Percentiles rank a stretch among this genome's conserved stretches.
phyloP scores from a whole-genome alignment of 1,140 invertebrate genomes.

The Mamestra configurata region DNA sequence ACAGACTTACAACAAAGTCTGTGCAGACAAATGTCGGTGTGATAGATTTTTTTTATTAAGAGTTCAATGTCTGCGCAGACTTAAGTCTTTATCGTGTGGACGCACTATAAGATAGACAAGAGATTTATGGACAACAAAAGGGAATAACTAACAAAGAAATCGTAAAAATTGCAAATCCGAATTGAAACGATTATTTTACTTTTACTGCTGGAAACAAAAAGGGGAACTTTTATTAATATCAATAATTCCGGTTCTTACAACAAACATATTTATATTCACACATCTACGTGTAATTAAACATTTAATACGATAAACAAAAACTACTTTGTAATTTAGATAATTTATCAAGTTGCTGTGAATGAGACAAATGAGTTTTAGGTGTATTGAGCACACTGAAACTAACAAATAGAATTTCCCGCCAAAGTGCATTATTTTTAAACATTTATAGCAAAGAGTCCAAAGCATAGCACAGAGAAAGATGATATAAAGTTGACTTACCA shows the following conservation, averaged over 20 bases:
- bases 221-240: background rate
- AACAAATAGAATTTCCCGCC: slow-evolving; percentile 51
- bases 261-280: background rate
- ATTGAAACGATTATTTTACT: background rate
- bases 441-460: slow-evolving; percentile 68
- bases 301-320: background rate
- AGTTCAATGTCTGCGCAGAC: too few relatives aligned
- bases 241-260: background rate
- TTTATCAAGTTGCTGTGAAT: slow-evolving; percentile 22
- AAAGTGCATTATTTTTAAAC: slow-evolving; percentile 45
- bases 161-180: background rate
- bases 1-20: too few relatives aligned
- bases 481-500: slow-evolving; percentile 71
- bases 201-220: slow-evolving; percentile 22
- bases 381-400: slow-evolving; percentile 55
- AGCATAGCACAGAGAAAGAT: slow-evolving; percentile 61
- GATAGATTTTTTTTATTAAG: too few relatives aligned
- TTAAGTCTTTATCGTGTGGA: too few relatives aligned
- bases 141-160: slow-evolving; percentile 17
- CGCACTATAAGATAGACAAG: slow-evolving; percentile 42
- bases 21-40: too few relatives aligned
- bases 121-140: background rate
- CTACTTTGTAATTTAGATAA: background rate
- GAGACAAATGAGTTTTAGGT: slow-evolving; percentile 32
- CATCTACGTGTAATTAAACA: background rate